phyloP scores from a whole-genome alignment of 1,140 invertebrate genomes.

The Rhynchophorus ferrugineus region DNA sequence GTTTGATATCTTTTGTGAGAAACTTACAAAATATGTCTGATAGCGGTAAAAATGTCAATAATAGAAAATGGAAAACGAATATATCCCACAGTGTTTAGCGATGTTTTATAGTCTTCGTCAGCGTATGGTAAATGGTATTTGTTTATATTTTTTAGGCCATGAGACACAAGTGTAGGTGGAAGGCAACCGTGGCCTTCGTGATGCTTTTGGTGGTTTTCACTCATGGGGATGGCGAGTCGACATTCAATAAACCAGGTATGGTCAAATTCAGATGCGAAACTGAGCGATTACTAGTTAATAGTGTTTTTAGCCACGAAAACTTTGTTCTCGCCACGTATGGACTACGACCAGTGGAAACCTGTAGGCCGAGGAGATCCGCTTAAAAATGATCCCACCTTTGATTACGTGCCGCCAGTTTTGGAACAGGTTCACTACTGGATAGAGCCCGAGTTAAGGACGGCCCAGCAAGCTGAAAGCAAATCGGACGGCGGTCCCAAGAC shows the following conservation, averaged over 20 bases:
- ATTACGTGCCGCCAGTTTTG: conserved; percentile 68
- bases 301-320: conserved; percentile 27
- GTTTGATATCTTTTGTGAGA: too few relatives aligned
- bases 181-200: conserved; percentile 25
- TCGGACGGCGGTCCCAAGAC: conserved; percentile 44
- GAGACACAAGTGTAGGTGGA: conserved; percentile 34
- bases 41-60: not conserved
- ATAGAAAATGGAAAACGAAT: too few relatives aligned
- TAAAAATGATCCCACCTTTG: conserved; percentile 72
- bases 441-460: conserved; percentile 41
- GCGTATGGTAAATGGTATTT: not conserved
- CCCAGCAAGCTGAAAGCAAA: conserved; percentile 38
- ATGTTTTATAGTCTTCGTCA: too few relatives aligned
- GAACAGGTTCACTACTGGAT: conserved; percentile 71
- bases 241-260: conserved; percentile 15
- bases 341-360: conserved; percentile 71
- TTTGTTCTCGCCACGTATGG: conserved; percentile 59
- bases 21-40: too few relatives aligned
- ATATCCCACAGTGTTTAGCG: too few relatives aligned
- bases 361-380: conserved; percentile 66
- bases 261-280: not conserved
- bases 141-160: conserved; percentile 26
- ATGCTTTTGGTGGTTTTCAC: conserved; percentile 7
- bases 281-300: conserved; percentile 7
- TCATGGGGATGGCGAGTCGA: conserved; percentile 10